Evolutionary conservation across 2,113 vertebrate genomes (phyloP).

Genomic region (Python bivittatus): DNA sequence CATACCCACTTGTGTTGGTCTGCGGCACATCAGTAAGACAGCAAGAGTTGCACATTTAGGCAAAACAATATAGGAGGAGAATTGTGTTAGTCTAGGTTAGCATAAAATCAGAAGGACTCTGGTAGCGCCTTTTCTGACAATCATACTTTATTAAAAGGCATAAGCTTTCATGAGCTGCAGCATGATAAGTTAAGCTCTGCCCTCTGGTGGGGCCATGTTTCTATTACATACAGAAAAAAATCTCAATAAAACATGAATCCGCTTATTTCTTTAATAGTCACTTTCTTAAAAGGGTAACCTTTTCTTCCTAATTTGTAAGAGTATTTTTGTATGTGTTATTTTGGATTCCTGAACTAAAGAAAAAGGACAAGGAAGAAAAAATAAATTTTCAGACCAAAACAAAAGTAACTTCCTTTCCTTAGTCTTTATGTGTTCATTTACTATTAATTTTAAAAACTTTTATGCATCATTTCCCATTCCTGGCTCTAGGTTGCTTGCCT

Average conservation of each 20-base stretch:
- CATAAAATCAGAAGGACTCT: not conserved
- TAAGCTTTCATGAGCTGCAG: not conserved
- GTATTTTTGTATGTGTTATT: not conserved
- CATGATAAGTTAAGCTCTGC: not conserved
- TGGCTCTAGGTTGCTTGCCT: not conserved
- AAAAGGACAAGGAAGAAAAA: not conserved
- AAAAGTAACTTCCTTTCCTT: not conserved
- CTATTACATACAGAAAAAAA: not conserved
- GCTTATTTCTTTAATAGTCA: not conserved
- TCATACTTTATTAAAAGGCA: not conserved
- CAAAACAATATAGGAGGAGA: not conserved
- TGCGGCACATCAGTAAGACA: not conserved
- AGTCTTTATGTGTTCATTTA: not conserved
- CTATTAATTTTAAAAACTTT: not conserved
- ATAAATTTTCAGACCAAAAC: not conserved
- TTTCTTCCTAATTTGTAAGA: not conserved
- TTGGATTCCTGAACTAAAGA: not conserved
- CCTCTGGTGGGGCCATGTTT: not conserved
- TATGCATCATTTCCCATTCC: not conserved
- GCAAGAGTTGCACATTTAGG: not conserved
- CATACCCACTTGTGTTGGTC: not conserved
- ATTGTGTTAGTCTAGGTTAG: not conserved
- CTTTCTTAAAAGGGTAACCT: not conserved
- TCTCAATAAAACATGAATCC: not conserved
- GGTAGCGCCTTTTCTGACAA: not conserved